Evolutionary conservation across 2,888 invertebrate genomes (phyloP), one percentile per base, ranked within the genome.

Genomic region (Ceriagrion tenellum): DNA sequence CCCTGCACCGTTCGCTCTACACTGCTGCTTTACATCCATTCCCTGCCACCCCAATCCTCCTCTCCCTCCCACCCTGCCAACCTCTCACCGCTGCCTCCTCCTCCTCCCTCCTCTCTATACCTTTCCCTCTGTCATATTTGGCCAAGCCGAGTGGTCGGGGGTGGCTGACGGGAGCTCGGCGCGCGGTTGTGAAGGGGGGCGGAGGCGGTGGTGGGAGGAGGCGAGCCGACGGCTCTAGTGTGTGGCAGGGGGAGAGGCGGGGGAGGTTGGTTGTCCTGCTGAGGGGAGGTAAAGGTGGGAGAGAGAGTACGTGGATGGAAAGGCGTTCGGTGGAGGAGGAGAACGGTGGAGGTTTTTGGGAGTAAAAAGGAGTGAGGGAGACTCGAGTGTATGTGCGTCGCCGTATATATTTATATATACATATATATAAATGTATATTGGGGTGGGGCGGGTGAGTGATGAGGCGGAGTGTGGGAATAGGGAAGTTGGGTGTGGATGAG

Each of bases 181-280:
- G 55, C 8, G 18, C 10, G 88, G 88, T 47, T 13, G n/a, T 23
- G 89, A 35, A 26, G 55, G 55, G 59, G 16, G 74, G 63, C 20
- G 81, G 55, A 47, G 55, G 81, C n/a, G 95, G 74, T 59, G 95
- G 95, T 74, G 95, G 88, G 95, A 47, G 88, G 69, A 63, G 47
- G 69, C n/a, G 74, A 91, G 81, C 88, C 23, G 95, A 56, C 16
- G 95, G 95, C 90, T 69, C 91, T 90, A 30, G 95, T n/a, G 26
- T 90, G 55, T 88, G 23, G 95, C 63, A 63, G 55, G 55, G n/a
- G 59, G 59, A 20, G 59, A n/a, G 69, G n/a, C n/a, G 69, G n/a
- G 69, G 69, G 26, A n/a, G 69, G 10, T 16, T 59, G 88, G 35
- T 47, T 88, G 88, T 40, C 59, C 20, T 59, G 59, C 47, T 47